These are phyloP conservation scores for Chroicocephalus ridibundus DNA, from an alignment of 2,113 vertebrate species.

Conservation along the genomic window DNA sequence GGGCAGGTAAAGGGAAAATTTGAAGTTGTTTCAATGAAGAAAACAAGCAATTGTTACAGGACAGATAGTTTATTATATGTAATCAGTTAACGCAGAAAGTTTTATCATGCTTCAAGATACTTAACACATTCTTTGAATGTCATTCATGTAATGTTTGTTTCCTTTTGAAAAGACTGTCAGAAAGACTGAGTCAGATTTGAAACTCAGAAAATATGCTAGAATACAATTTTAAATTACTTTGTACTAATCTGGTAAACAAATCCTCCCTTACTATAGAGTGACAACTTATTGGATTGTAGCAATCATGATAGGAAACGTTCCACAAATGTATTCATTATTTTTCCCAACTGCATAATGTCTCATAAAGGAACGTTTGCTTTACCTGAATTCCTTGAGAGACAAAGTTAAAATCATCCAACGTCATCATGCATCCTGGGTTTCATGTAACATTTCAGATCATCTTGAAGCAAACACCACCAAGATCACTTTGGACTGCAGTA, in stretches of 20 bases:
- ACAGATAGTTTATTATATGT: not conserved
- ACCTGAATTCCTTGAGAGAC: not conserved
- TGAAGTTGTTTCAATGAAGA: not conserved
- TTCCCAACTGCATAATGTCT: not conserved
- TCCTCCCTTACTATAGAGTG: not conserved
- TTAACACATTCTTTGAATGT: not conserved
- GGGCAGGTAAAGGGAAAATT: not conserved
- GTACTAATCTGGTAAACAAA: not conserved
- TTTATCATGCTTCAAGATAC: not conserved
- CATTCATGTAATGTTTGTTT: not conserved
- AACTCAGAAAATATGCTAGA: not conserved
- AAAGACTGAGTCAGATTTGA: not conserved
- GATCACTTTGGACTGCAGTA: not conserved
- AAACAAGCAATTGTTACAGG: not conserved
- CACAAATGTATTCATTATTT: not conserved
- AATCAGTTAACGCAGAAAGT: not conserved
- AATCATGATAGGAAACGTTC: not conserved
- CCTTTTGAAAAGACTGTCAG: not conserved
- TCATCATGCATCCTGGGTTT: not conserved
- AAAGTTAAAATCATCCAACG: not conserved
- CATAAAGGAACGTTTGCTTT: not conserved
- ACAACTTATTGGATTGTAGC: not conserved
- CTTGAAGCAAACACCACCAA: not conserved
- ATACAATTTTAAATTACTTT: not conserved
- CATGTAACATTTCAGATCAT: not conserved